Percentiles rank a stretch among this genome's conserved stretches.
These are phyloP conservation scores for Tyrophagus putrescentiae DNA, from an alignment of 1,140 invertebrate species.

Conservation along the genomic window DNA sequence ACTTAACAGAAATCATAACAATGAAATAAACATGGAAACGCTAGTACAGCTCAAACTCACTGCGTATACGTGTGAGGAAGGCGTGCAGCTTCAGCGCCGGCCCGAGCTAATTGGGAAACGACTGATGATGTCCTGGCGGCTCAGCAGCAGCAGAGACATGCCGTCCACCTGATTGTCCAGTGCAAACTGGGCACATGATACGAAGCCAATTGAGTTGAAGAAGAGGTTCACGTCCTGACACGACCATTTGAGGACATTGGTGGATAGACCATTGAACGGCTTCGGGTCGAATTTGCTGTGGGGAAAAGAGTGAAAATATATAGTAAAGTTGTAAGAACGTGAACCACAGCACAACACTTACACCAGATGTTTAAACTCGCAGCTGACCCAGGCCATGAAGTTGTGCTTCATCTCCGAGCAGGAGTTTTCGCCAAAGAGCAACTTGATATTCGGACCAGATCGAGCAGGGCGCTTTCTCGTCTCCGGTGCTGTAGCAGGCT, in stretches of 20 bases:
- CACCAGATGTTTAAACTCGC: neutral
- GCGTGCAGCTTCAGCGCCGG: constrained; percentile 71
- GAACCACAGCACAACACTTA: constrained; percentile 13
- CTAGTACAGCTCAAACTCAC: neutral
- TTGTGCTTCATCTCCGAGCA: neutral
- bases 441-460: neutral
- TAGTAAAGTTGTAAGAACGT: neutral
- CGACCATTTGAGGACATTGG: constrained; percentile 62
- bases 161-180: constrained; percentile 77
- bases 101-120: constrained; percentile 58
- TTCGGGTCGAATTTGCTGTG: constrained; percentile 6
- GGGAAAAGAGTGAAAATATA: neutral
- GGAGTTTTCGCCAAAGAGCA: neutral
- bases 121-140: constrained; percentile 58
- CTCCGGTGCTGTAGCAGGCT: too few relatives aligned
- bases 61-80: constrained; percentile 42
- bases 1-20: too few relatives aligned
- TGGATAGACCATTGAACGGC: constrained; percentile 30
- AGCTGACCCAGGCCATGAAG: neutral
- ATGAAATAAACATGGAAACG: neutral
- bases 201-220: constrained; percentile 33
- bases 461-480: too few relatives aligned
- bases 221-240: constrained; percentile 63
- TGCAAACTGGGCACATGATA: constrained; percentile 47
- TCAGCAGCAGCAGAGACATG: constrained; percentile 57